phyloP scores from a whole-genome alignment of 2,113 vertebrate genomes.

The Megaceryle torquata region DNA sequence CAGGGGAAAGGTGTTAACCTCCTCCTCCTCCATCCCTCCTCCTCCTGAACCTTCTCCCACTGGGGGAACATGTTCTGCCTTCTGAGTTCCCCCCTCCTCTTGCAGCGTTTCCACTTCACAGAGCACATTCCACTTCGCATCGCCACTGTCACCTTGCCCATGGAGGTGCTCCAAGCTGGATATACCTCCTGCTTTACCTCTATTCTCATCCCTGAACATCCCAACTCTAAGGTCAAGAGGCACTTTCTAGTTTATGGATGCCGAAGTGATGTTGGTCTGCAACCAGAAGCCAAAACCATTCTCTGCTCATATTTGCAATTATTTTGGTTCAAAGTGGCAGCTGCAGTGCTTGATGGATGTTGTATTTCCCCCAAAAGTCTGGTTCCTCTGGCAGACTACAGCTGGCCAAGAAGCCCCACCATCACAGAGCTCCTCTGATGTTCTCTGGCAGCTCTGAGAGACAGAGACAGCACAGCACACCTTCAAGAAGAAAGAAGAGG shows the following conservation, averaged over 20 bases:
- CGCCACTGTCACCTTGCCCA: fast-evolving
- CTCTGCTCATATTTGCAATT: background rate
- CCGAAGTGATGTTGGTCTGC: background rate
- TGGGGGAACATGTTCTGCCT: background rate
- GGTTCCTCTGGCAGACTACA: background rate
- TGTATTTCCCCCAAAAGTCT: fast-evolving
- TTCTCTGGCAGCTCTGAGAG: background rate
- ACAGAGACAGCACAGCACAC: background rate
- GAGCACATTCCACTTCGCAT: fast-evolving
- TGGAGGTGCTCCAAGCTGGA: background rate
- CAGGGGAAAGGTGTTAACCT: background rate
- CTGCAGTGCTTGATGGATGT: fast-evolving
- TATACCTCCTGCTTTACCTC: background rate
- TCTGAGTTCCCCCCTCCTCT: background rate
- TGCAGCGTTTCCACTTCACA: background rate
- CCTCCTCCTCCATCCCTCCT: background rate
- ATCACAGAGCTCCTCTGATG: background rate
- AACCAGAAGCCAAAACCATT: background rate
- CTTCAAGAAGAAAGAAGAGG: background rate
- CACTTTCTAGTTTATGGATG: background rate
- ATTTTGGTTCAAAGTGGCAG: background rate
- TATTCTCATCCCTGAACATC: background rate
- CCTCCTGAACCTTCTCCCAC: background rate
- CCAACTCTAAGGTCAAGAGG: background rate
- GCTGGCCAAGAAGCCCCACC: background rate